A percentile compares a stretch with the other conserved stretches of the same genome.
These are phyloP conservation scores for Oscheius sp. DNA, from an alignment of 2,888 invertebrate species.

Conservation along the genomic window DNA sequence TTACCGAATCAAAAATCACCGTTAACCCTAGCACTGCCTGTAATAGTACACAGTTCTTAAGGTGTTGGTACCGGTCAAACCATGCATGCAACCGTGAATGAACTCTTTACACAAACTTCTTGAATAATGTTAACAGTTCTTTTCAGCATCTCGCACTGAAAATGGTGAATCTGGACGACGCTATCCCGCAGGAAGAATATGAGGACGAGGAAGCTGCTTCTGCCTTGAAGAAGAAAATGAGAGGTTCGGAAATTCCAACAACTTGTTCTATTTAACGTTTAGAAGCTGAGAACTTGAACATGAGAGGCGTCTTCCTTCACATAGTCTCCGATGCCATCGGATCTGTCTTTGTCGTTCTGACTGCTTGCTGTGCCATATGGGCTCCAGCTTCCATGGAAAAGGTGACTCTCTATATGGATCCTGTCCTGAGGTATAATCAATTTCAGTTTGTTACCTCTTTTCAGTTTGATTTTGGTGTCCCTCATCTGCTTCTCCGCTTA, in stretches of 20 bases:
- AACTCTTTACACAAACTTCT: background rate
- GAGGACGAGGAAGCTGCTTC: constrained; percentile 26
- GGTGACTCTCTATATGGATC: constrained; percentile 86
- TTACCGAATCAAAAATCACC: background rate
- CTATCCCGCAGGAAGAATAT: constrained; percentile 27
- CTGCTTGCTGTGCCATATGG: constrained; percentile 82
- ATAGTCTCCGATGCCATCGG: constrained; percentile 96
- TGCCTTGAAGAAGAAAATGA: constrained; percentile 24
- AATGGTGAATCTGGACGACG: constrained; percentile 33
- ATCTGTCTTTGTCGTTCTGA: constrained; percentile 89
- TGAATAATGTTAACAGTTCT: background rate
- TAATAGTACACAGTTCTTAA: background rate
- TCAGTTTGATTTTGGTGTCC: constrained; percentile 35
- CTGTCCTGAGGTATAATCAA: constrained; percentile 80
- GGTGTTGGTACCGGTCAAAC: constrained; percentile 6
- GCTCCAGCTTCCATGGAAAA: constrained; percentile 81
- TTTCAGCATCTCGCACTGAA: constrained; percentile 40
- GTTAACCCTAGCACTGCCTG: constrained; percentile 28
- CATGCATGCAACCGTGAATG: constrained; percentile 18
- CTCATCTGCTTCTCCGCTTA: constrained; percentile 55
- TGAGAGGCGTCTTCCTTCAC: constrained; percentile 99
- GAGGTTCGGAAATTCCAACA: background rate
- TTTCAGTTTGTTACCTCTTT: constrained; percentile 21
- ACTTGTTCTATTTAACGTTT: background rate
- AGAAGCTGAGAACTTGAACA: constrained; percentile 89